Conservation (phyloP, 2,888 invertebrate species). For the Anoplius nigerrimus region DNA sequence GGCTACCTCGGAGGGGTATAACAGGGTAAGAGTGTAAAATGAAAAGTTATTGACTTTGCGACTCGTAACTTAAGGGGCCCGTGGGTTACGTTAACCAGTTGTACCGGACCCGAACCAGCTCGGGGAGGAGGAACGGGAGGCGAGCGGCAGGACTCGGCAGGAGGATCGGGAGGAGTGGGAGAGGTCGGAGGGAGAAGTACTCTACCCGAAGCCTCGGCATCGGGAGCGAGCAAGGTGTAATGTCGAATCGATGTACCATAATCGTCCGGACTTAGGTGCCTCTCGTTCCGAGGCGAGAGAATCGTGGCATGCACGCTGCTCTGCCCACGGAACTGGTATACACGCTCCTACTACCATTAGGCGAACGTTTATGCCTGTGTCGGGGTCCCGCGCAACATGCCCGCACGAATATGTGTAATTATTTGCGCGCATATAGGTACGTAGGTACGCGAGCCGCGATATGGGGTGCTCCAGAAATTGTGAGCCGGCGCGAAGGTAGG, state of each 20-base stretch:
- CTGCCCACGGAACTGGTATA: slow-evolving; percentile 53
- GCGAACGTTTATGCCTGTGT: too few species aligned
- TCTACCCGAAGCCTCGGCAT: slow-evolving; percentile 18
- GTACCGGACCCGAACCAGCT: slow-evolving; percentile 8
- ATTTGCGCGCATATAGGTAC: not conserved
- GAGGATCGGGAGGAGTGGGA: not conserved
- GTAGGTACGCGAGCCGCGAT: not conserved
- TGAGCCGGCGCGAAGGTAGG: not conserved
- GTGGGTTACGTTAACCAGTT: slow-evolving; percentile 43
- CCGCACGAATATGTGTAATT: not conserved
- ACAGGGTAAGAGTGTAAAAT: slow-evolving; percentile 31
- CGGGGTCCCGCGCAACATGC: not conserved
- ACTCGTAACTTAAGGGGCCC: slow-evolving; percentile 36
- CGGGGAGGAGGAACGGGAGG: not conserved
- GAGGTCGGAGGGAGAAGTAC: not conserved
- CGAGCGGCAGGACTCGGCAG: not conserved
- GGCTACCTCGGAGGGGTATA: not conserved
- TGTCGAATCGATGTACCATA: slow-evolving; percentile 54
- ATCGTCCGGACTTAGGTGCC: slow-evolving; percentile 50
- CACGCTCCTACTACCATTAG: slow-evolving; percentile 10
- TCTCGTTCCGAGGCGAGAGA: slow-evolving; percentile 40
- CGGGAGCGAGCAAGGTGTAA: slow-evolving; percentile 53
- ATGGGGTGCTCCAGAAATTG: not conserved
- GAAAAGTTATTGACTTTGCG: slow-evolving; percentile 42
- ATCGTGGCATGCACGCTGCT: slow-evolving; percentile 16